Evolutionary conservation across 2,888 invertebrate species (phyloP), one percentile per base, ranked within the genome.

Genomic region (Rotaria macrura): DNA sequence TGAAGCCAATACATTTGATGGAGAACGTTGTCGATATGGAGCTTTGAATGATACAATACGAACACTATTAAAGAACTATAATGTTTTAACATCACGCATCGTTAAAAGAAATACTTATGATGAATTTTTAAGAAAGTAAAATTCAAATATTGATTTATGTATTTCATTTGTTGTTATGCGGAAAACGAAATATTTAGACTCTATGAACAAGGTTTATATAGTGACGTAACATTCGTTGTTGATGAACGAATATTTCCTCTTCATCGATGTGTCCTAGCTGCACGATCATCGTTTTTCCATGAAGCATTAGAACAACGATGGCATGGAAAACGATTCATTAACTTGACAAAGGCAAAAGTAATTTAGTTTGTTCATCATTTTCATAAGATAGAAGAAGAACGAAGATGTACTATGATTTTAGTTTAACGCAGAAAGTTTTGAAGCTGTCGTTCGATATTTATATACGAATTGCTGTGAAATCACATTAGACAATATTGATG

Each of bases 1-100:
- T 90, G 92, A 92, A 87, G 91, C 91, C 0, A 92, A 92, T 87
- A 92, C 92, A 12, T 92, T 92, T 89, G 92, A 92, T 88, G 92
- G 92, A 0, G 92, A 92, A 88, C 89, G 92, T 10, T 92, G 92
- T 88, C 88, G 92, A 25, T 92, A 92, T 88, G 92, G 92, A 5
- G 92, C 92, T 9, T 89, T 92, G 85, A 92, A 89, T 54, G 89
- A 91, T 87, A 90, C 91, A 40, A 92, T 92, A 43, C 88, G 91
- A 83, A 90, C 90, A 85, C 87, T 92, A 17, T 89, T 92, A 40
- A 88, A 89, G 85, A 90, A 90, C 52, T 92, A 90, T 87, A 91
- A 91, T 87, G 91, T 92, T 52, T 89, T 92, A 85, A 91, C 91
- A 10, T 88, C 91, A 7, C 89, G 90, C 84, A 90, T 90, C 1